A percentile compares a stretch with the other conserved stretches of the same genome.
These are phyloP conservation scores for Vesta saturnalis DNA, from an alignment of 2,888 invertebrate species.

Conservation along the genomic window DNA sequence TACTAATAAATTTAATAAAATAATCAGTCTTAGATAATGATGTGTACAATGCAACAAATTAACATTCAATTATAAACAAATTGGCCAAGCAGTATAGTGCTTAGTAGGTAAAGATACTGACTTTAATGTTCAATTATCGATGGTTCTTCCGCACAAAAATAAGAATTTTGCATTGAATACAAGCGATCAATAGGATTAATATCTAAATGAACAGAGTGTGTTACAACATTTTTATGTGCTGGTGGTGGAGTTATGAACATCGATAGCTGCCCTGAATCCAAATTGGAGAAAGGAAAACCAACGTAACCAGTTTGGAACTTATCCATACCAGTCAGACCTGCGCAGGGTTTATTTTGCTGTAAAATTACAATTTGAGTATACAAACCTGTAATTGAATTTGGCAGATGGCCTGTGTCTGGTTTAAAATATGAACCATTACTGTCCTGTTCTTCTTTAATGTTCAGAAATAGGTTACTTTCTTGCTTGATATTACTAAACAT, in stretches of 20 bases:
- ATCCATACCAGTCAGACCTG: conserved; percentile 42
- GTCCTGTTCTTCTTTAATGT: conserved; percentile 62
- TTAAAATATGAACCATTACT: conserved; percentile 56
- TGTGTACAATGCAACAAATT: not conserved
- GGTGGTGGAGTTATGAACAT: conserved; percentile 56
- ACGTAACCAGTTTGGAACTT: conserved; percentile 56
- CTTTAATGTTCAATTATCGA: conserved; percentile 50
- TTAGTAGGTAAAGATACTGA: not conserved
- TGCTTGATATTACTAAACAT: conserved; percentile 44
- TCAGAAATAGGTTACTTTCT: conserved; percentile 55
- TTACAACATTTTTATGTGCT: conserved; percentile 60
- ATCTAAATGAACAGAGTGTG: conserved; percentile 45
- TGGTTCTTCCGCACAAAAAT: conserved; percentile 68
- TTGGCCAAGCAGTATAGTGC: no score
- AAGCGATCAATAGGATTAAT: conserved; percentile 70
- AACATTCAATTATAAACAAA: not conserved
- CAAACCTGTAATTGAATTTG: not conserved
- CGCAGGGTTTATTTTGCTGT: not conserved
- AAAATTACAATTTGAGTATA: not conserved
- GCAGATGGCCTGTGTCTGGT: conserved; percentile 39
- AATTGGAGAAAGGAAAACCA: conserved; percentile 48
- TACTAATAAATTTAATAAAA: not conserved
- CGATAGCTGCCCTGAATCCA: conserved; percentile 50
- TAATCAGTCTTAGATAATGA: conserved; percentile 13
- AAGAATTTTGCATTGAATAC: conserved; percentile 73